Conservation (phyloP, 2,888 invertebrate species). For the Diploptera punctata region DNA sequence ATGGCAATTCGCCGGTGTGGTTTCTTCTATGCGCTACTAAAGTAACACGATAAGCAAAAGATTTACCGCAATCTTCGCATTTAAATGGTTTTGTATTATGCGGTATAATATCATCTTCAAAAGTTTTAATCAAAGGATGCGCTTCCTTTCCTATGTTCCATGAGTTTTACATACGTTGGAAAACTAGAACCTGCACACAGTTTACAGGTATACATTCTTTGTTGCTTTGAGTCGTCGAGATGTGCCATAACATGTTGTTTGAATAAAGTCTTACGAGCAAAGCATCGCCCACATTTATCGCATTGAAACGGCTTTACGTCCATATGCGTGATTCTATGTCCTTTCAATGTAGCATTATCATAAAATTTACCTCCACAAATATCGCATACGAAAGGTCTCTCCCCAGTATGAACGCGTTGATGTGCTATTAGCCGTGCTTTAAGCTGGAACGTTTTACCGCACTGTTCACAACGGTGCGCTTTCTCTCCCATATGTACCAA, state of each 20-base stretch:
- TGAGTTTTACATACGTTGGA: constrained; percentile 34
- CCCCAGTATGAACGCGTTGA: constrained; percentile 43
- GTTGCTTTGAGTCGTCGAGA: constrained; percentile 27
- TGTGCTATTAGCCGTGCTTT: constrained; percentile 39
- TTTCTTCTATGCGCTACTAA: constrained; percentile 56
- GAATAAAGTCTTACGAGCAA: constrained; percentile 40
- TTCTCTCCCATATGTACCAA: constrained; percentile 42
- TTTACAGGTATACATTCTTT: constrained; percentile 32
- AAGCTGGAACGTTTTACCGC: constrained; percentile 40
- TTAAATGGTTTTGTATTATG: constrained; percentile 35
- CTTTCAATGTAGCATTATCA: constrained; percentile 42
- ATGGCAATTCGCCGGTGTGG: constrained; percentile 53
- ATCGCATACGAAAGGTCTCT: constrained; percentile 44
- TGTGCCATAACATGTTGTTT: constrained; percentile 39
- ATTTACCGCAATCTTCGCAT: constrained; percentile 57
- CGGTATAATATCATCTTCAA: constrained; percentile 15
- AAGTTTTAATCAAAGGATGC: constrained; percentile 32
- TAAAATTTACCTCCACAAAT: constrained; percentile 44
- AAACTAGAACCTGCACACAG: constrained; percentile 25
- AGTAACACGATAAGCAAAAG: constrained; percentile 60
- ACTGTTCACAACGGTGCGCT: constrained; percentile 34
- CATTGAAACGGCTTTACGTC: constrained; percentile 41
- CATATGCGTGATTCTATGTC: constrained; percentile 36
- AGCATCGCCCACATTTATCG: constrained; percentile 40
- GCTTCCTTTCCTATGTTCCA: constrained; percentile 38